These are phyloP conservation scores for Drosophila sp. DNA, from an alignment of 1,140 invertebrate species.

Conservation along the genomic window DNA sequence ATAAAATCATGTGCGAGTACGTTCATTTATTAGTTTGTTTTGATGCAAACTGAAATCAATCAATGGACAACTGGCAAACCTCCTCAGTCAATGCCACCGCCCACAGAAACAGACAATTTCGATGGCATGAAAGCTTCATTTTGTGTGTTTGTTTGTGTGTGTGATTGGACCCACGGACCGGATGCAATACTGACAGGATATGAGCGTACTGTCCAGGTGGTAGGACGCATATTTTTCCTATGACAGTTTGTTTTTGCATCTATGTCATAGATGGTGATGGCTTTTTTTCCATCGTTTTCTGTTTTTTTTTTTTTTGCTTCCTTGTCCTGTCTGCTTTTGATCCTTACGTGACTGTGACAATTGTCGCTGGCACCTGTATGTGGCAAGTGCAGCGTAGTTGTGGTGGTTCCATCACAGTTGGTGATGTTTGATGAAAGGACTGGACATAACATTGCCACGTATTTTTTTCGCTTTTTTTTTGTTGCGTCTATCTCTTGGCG, in stretches of 20 bases:
- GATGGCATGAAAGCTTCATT: constrained; percentile 65
- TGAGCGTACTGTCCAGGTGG: constrained; percentile 44
- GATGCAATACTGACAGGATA: constrained; percentile 67
- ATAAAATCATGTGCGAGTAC: background rate
- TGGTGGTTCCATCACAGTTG: constrained; percentile 11
- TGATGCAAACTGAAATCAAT: constrained; percentile 68
- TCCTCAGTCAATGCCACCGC: constrained; percentile 25
- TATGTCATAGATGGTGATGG: constrained; percentile 32
- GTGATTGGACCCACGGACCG: constrained; percentile 33
- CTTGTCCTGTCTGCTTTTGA: constrained; percentile 45
- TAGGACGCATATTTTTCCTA: constrained; percentile 50
- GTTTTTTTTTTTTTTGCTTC: constrained; percentile 1
- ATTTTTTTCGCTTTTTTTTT: constrained; percentile 22
- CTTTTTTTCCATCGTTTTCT: constrained; percentile 34
- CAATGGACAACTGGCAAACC: constrained; percentile 52
- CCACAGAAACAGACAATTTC: constrained; percentile 46
- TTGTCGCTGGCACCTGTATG: constrained; percentile 65
- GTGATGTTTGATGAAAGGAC: constrained; percentile 21
- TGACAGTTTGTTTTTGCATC: constrained; percentile 58
- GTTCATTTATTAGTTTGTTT: constrained; percentile 77
- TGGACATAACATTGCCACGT: constrained; percentile 21
- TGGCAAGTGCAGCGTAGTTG: constrained; percentile 49
- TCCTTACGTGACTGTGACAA: constrained; percentile 63
- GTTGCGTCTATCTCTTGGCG: background rate
- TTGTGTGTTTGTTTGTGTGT: constrained; percentile 29